Percentiles rank a stretch among this genome's conserved stretches.
Evolutionary conservation across 2,888 invertebrate genomes (phyloP).

Genomic region (Clivina fossor): DNA sequence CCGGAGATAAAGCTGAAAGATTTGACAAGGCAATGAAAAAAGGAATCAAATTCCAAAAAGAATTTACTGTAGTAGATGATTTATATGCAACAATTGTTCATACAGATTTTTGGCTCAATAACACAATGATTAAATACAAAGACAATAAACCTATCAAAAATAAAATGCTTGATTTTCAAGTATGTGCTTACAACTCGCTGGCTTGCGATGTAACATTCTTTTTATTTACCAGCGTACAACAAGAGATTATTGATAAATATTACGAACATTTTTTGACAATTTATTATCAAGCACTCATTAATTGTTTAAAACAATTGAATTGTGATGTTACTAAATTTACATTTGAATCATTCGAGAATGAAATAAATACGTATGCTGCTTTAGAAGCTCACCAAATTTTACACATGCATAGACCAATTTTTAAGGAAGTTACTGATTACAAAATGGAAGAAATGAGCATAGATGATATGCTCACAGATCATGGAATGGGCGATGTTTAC

Average conservation of each 20-base stretch:
- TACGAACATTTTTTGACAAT: slow-evolving; percentile 53
- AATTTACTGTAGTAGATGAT: slow-evolving; percentile 46
- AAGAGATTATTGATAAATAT: slow-evolving; percentile 49
- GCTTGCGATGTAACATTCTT: slow-evolving; percentile 58
- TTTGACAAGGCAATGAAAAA: slow-evolving; percentile 31
- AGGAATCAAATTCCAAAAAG: slow-evolving; percentile 34
- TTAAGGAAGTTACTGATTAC: slow-evolving; percentile 48
- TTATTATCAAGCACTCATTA: slow-evolving; percentile 55
- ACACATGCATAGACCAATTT: slow-evolving; percentile 52
- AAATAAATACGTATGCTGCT: slow-evolving; percentile 49
- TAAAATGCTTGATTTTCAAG: slow-evolving; percentile 62
- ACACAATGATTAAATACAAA: slow-evolving; percentile 56
- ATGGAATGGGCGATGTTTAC: slow-evolving; percentile 33
- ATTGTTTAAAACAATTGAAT: slow-evolving; percentile 46
- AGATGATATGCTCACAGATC: slow-evolving; percentile 40
- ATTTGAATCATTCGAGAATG: slow-evolving; percentile 48
- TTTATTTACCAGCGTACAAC: slow-evolving; percentile 55
- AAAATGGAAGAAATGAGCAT: slow-evolving; percentile 47
- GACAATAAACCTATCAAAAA: slow-evolving; percentile 43
- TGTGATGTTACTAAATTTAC: slow-evolving; percentile 47
- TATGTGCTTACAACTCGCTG: slow-evolving; percentile 55
- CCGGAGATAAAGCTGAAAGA: slow-evolving; percentile 5
- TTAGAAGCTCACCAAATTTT: slow-evolving; percentile 52
- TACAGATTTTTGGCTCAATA: slow-evolving; percentile 62
- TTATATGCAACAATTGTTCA: slow-evolving; percentile 58